phyloP scores from a whole-genome alignment of 2,113 vertebrate genomes.

The Shinisaurus crocodilurus region DNA sequence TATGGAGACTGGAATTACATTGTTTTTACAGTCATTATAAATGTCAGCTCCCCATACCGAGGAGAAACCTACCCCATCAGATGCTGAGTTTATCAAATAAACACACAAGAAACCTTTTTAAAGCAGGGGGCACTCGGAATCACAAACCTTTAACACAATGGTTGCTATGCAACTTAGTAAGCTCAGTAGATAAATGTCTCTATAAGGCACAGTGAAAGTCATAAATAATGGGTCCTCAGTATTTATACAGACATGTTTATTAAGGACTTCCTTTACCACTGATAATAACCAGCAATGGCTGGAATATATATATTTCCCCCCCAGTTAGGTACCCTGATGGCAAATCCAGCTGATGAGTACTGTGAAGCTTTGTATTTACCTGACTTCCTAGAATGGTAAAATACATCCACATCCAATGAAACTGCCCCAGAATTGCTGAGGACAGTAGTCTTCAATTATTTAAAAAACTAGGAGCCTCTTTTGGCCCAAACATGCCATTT shows the following conservation, averaged over 20 bases:
- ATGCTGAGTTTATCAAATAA: conserved; percentile 39
- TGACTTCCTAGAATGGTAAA: too few relatives aligned
- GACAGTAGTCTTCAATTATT: too few relatives aligned
- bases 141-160: conserved; percentile 24
- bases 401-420: neutral
- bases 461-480: neutral
- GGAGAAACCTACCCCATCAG: conserved; percentile 2
- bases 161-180: conserved; percentile 57
- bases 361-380: too few relatives aligned
- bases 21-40: conserved; percentile 5
- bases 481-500: neutral
- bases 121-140: conserved; percentile 42
- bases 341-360: neutral
- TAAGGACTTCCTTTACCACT: conserved; percentile 37
- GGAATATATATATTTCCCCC: conserved; percentile 16
- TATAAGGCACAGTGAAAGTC: neutral
- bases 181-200: conserved; percentile 52
- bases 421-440: neutral
- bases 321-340: neutral
- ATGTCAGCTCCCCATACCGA: neutral
- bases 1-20: conserved; percentile 33
- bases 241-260: conserved; percentile 52
- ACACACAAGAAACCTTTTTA: neutral
- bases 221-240: conserved; percentile 25
- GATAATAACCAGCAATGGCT: conserved; percentile 44